Conservation (phyloP, 2,888 invertebrate species). For the Arctia plantaginis region DNA sequence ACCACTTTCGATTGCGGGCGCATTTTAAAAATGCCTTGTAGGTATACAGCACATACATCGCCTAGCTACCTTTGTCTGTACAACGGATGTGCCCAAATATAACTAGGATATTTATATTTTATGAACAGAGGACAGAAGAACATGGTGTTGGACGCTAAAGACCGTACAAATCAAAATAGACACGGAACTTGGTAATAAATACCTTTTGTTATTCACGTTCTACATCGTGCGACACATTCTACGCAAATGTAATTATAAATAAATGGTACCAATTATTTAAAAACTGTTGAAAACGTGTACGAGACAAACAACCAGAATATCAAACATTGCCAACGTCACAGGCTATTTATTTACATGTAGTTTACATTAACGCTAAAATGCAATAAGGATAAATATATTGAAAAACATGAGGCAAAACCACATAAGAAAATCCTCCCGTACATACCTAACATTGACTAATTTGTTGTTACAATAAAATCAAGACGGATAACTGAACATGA, state of each 20-base stretch:
- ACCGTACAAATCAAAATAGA: conserved; percentile 28
- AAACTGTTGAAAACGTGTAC: background rate
- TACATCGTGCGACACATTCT: conserved; percentile 12
- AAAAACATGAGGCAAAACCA: conserved; percentile 50
- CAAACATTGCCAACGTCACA: conserved; percentile 29
- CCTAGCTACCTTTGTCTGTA: conserved; percentile 62
- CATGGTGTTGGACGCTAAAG: conserved; percentile 38
- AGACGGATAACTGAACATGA: conserved; percentile 45
- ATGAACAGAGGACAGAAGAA: conserved; percentile 27
- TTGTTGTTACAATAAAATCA: conserved; percentile 46
- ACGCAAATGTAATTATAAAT: conserved; percentile 13
- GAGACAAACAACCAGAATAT: conserved; percentile 11
- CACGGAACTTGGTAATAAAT: conserved; percentile 42
- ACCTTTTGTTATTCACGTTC: conserved; percentile 37
- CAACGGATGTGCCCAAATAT: conserved; percentile 56
- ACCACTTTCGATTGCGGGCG: conserved; percentile 80
- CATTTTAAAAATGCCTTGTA: conserved; percentile 63
- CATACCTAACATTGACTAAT: conserved; percentile 50
- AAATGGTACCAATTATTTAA: conserved; percentile 9
- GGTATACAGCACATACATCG: conserved; percentile 54
- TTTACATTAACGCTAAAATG: conserved; percentile 22
- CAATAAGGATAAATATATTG: conserved; percentile 43
- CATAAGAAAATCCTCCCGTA: conserved; percentile 44
- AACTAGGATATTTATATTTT: conserved; percentile 55
- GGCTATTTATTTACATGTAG: conserved; percentile 38